These are phyloP conservation scores for Sitta europaea DNA, from an alignment of 2,113 vertebrate species.

Conservation along the genomic window DNA sequence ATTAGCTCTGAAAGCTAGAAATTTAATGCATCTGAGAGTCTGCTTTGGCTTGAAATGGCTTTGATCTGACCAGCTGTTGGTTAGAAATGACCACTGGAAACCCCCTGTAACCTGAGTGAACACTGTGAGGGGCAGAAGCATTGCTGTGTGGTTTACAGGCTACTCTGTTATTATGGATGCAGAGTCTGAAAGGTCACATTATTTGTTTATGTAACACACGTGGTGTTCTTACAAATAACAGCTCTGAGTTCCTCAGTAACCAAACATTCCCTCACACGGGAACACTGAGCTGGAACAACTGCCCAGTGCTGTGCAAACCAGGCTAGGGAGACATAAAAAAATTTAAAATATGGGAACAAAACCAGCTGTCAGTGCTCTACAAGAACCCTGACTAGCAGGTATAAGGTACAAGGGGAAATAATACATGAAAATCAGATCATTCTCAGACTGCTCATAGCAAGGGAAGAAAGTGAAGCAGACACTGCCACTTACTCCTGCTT, in stretches of 20 bases:
- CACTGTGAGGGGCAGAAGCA: not conserved
- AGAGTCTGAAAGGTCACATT: not conserved
- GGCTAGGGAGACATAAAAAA: not conserved
- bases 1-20: not conserved
- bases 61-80: not conserved
- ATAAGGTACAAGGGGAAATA: not conserved
- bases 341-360: not conserved
- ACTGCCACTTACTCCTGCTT: not conserved
- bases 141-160: not conserved
- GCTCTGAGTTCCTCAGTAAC: not conserved
- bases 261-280: not conserved
- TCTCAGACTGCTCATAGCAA: not conserved
- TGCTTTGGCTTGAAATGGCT: not conserved
- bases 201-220: not conserved
- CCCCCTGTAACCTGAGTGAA: not conserved
- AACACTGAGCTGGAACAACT: not conserved
- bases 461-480: not conserved
- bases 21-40: not conserved
- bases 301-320: not conserved
- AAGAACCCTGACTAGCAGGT: not conserved
- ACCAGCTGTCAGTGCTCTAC: not conserved
- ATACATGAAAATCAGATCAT: rapidly evolving
- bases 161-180: not conserved
- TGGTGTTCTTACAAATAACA: not conserved
- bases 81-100: not conserved